A percentile compares a stretch with the other conserved stretches of the same genome.
Conservation (phyloP, 2,797 vertebrate genomes). For the Anguilla anguilla region DNA sequence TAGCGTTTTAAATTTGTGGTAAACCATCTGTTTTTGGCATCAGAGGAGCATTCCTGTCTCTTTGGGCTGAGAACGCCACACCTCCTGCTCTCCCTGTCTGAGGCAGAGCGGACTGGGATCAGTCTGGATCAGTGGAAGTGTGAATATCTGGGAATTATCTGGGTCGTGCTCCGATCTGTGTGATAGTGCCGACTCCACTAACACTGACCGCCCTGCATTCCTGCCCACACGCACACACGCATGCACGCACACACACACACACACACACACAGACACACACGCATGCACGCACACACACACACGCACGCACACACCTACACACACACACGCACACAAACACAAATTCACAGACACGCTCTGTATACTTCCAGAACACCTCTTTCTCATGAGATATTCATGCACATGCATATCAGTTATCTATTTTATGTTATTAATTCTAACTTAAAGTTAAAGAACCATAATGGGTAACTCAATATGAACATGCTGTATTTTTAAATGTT, state of each 20-base stretch:
- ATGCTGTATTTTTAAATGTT: no score
- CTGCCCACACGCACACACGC: conserved; percentile 3
- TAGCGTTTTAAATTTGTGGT: no score
- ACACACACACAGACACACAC: neutral
- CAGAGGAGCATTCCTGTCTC: neutral
- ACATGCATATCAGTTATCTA: neutral
- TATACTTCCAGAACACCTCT: neutral
- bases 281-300: neutral
- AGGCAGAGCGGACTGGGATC: no score
- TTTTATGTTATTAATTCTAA: no score
- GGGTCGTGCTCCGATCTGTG: neutral
- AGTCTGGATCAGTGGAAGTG: neutral
- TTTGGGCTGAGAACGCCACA: no score
- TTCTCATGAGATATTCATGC: neutral
- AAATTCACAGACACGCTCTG: neutral
- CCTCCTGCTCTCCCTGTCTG: neutral
- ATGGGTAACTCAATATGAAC: no score
- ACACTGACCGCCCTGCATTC: conserved; percentile 11
- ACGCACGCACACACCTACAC: neutral
- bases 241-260: conserved; percentile 11
- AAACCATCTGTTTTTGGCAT: neutral
- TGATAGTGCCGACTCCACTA: conserved; percentile 22
- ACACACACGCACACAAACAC: neutral
- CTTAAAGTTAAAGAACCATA: no score
- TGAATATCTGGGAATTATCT: conserved; percentile 21